Conservation (phyloP, 2,113 vertebrate genomes). For the Elaphurus davidianus region DNA sequence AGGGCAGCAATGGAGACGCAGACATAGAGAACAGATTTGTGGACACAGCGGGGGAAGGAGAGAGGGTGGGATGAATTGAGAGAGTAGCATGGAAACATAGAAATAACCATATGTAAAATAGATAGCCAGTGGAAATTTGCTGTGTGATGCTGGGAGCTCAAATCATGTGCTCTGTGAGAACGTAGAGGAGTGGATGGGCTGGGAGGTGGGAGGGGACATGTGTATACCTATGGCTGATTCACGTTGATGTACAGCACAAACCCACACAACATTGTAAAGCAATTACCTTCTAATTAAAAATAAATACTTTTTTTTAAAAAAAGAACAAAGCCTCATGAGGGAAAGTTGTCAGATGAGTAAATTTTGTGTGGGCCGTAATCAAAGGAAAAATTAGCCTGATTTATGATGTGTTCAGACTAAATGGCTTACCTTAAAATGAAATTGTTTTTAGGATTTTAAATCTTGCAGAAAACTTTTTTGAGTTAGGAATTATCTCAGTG, state of each 20-base stretch:
- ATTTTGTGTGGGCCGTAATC: not conserved
- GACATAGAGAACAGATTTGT: no score
- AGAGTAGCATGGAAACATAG: no score
- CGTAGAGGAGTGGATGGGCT: not conserved
- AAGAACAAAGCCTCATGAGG: not conserved
- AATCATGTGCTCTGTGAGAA: not conserved
- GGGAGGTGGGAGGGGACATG: not conserved
- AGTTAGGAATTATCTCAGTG: not conserved
- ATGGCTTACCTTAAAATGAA: not conserved
- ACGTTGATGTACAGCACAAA: not conserved
- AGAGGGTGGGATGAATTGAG: no score
- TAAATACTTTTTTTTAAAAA: not conserved
- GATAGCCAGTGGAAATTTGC: no score
- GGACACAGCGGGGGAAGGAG: no score
- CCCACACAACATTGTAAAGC: not conserved
- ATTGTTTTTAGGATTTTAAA: not conserved
- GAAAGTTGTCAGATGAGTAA: not conserved
- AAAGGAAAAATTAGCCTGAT: slow-evolving; percentile 4
- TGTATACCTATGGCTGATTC: not conserved
- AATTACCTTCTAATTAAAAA: not conserved
- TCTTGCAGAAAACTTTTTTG: not conserved
- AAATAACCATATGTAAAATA: no score
- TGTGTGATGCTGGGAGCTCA: not conserved
- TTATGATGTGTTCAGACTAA: not conserved
- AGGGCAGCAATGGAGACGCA: no score